Percentiles rank a stretch among this genome's conserved stretches.
Conservation (phyloP, 2,888 invertebrate genomes). For the Lycaena phlaeas region DNA sequence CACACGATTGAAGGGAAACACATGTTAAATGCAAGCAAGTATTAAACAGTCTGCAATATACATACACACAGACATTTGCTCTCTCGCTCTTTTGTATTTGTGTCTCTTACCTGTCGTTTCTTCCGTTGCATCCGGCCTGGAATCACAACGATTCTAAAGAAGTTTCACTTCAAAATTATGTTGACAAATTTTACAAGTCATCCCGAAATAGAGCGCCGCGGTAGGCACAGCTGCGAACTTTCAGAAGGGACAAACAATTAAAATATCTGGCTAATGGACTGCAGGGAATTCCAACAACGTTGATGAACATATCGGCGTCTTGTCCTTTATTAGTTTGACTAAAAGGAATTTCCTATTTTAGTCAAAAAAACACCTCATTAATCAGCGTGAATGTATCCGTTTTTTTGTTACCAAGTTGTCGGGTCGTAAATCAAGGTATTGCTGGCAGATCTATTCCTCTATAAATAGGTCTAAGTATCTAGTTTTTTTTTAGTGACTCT, state of each 20-base stretch:
- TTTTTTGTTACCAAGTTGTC: conserved; percentile 11
- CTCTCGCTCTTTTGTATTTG: no score
- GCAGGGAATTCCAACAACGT: conserved; percentile 55
- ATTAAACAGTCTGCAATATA: no score
- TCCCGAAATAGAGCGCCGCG: conserved; percentile 60
- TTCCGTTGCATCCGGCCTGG: no score
- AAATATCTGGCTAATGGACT: conserved; percentile 71
- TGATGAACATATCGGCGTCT: conserved; percentile 63
- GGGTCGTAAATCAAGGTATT: not conserved
- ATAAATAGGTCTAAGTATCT: no score
- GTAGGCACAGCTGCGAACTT: conserved; percentile 63
- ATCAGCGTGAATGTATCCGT: conserved; percentile 33
- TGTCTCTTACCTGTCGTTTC: no score
- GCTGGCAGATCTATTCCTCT: no score
- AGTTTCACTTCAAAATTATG: no score
- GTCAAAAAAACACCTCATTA: conserved; percentile 34
- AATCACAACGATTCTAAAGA: no score
- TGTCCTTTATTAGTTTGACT: conserved; percentile 51
- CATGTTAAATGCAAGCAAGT: no score
- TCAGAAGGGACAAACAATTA: conserved; percentile 64
- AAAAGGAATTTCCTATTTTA: conserved; percentile 31
- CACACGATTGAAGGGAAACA: no score
- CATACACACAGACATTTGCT: no score
- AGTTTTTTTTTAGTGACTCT: no score
- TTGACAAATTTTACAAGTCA: conserved; percentile 35